Percentiles rank a stretch among this genome's conserved stretches.
Evolutionary conservation across 1,140 invertebrate genomes (phyloP).

Genomic region (Drosophila lacteicornis): DNA sequence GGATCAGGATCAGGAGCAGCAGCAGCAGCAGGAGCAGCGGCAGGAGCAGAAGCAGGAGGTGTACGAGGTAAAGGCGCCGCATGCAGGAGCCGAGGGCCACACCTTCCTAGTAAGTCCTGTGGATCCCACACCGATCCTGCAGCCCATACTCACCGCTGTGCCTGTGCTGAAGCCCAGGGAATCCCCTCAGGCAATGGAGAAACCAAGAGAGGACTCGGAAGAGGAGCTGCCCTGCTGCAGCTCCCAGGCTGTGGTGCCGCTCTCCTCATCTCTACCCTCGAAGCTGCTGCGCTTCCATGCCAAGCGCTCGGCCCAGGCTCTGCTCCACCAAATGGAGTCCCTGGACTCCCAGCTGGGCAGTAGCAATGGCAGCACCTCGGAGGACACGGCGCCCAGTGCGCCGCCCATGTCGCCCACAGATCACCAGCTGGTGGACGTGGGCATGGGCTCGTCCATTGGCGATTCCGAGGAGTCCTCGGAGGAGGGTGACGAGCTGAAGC

Average conservation of each 20-base stretch:
- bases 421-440: constrained; percentile 70
- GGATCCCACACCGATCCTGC: constrained; percentile 5
- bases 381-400: constrained; percentile 54
- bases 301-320: constrained; percentile 71
- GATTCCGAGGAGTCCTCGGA: constrained; percentile 78
- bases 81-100: constrained; percentile 61
- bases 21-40: constrained; percentile 2
- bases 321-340: constrained; percentile 70
- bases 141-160: constrained; percentile 64
- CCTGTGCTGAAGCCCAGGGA: constrained; percentile 53
- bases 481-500: constrained; percentile 82
- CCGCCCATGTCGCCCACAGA: constrained; percentile 69
- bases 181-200: background rate
- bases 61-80: constrained; percentile 65
- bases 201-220: background rate
- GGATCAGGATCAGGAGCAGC: constrained; percentile 24
- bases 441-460: constrained; percentile 80
- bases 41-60: constrained; percentile 13
- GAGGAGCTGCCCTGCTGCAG: constrained; percentile 65
- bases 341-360: constrained; percentile 78
- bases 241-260: constrained; percentile 72
- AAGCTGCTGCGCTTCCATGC: constrained; percentile 76
- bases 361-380: constrained; percentile 52
- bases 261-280: constrained; percentile 76
- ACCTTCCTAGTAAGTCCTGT: constrained; percentile 76